Conservation (phyloP, 64 coral and sea anemone genomes). For the Anthopleura sola region DNA sequence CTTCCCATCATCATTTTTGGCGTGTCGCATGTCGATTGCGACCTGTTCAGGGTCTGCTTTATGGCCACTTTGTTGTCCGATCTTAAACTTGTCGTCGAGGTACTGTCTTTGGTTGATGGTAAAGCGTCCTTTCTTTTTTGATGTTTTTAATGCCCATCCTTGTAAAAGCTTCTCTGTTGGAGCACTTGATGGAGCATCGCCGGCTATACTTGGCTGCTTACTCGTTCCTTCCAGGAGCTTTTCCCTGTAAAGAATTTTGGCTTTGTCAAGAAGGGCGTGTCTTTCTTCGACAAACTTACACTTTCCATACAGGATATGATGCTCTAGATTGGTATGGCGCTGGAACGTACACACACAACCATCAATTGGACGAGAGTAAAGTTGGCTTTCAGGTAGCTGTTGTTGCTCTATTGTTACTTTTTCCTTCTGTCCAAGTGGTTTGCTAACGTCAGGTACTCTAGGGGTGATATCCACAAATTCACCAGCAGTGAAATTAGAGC, state of each 20-base stretch:
- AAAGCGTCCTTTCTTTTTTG: slow-evolving; percentile 45
- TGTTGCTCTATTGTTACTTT: background rate
- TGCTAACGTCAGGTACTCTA: no score
- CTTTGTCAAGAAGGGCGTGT: slow-evolving; percentile 34
- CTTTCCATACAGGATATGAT: slow-evolving; percentile 54
- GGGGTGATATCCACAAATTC: no score
- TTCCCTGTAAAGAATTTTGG: slow-evolving; percentile 39
- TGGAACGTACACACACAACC: slow-evolving; percentile 50
- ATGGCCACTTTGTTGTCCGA: slow-evolving; percentile 50
- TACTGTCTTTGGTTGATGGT: slow-evolving; percentile 49
- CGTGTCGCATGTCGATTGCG: slow-evolving; percentile 49
- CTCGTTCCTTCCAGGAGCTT: slow-evolving; percentile 37
- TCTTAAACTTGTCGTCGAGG: slow-evolving; percentile 64
- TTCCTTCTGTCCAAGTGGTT: background rate
- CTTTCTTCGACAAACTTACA: slow-evolving; percentile 40
- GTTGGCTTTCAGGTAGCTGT: background rate
- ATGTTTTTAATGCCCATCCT: slow-evolving; percentile 37
- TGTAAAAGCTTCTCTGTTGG: background rate
- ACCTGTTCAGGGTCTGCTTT: slow-evolving; percentile 49
- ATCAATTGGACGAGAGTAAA: slow-evolving; percentile 54
- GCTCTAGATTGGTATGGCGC: slow-evolving; percentile 30
- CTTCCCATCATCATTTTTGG: slow-evolving; percentile 22
- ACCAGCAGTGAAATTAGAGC: no score
- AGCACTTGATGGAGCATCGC: background rate
- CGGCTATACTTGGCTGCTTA: slow-evolving; percentile 23